A percentile compares a stretch with the other conserved stretches of the same genome.
Conservation (phyloP, 2,113 vertebrate genomes). For the Hippocampus guttulatus region DNA sequence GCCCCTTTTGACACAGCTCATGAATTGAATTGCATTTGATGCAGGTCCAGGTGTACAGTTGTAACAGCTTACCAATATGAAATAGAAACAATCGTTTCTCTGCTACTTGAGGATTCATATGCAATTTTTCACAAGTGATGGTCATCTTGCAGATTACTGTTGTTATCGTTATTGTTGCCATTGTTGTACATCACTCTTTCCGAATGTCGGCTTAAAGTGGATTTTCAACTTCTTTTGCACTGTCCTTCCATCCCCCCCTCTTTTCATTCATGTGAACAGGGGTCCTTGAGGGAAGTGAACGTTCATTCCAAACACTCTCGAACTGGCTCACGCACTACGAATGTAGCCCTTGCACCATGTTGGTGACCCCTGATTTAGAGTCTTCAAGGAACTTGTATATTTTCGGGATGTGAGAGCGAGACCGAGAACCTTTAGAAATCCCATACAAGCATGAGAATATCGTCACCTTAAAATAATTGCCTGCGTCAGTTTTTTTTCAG, state of each 20-base stretch:
- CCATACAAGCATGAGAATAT: too few species aligned
- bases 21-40: neutral
- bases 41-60: neutral
- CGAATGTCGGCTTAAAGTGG: slow-evolving; percentile 33
- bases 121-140: slow-evolving; percentile 31
- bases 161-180: slow-evolving; percentile 26
- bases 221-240: slow-evolving; percentile 21
- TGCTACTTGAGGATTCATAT: slow-evolving; percentile 25
- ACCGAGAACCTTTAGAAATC: too few species aligned
- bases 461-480: too few species aligned
- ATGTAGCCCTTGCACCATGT: too few species aligned
- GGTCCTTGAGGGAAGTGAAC: neutral
- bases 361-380: too few species aligned
- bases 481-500: too few species aligned
- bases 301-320: neutral
- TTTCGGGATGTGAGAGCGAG: too few species aligned
- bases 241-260: neutral
- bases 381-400: too few species aligned
- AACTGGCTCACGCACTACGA: neutral
- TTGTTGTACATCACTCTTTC: slow-evolving; percentile 38
- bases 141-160: slow-evolving; percentile 10
- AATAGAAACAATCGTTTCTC: slow-evolving; percentile 10
- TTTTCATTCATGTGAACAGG: neutral
- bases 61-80: neutral
- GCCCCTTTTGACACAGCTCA: neutral